These are phyloP conservation scores for Drosophila emarginata DNA, from an alignment of 2,888 invertebrate species.

Conservation along the genomic window DNA sequence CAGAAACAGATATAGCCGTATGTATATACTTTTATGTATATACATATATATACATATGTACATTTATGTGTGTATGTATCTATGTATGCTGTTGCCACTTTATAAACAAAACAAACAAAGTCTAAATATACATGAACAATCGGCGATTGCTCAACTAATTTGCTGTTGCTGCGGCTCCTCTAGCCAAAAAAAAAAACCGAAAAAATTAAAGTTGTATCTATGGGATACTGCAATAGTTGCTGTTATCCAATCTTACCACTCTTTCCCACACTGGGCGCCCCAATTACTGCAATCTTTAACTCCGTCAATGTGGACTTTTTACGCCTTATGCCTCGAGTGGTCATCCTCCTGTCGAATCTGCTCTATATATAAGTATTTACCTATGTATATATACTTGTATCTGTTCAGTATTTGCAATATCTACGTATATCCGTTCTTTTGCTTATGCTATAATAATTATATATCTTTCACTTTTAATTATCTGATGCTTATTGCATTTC, in stretches of 20 bases:
- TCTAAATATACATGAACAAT: constrained; percentile 70
- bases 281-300: constrained; percentile 95
- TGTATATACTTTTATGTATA: constrained; percentile 14
- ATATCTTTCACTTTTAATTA: constrained; percentile 47
- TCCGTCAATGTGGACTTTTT: constrained; percentile 95
- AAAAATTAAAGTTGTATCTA: constrained; percentile 28
- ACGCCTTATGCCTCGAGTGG: constrained; percentile 91
- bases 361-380: neutral
- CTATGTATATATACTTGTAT: constrained; percentile 18
- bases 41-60: neutral
- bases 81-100: constrained; percentile 61
- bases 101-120: constrained; percentile 75
- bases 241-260: constrained; percentile 86
- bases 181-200: neutral
- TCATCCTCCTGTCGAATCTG: constrained; percentile 83
- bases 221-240: constrained; percentile 30
- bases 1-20: constrained; percentile 22
- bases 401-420: constrained; percentile 10
- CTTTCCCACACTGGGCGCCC: constrained; percentile 95
- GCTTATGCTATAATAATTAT: neutral
- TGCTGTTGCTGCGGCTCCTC: constrained; percentile 46
- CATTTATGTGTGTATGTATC: neutral
- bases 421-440: neutral
- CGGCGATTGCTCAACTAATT: constrained; percentile 76
- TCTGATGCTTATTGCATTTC: constrained; percentile 43